These are phyloP conservation scores for Hyperoplus immaculatus DNA, from an alignment of 2,797 vertebrate species.

Conservation along the genomic window DNA sequence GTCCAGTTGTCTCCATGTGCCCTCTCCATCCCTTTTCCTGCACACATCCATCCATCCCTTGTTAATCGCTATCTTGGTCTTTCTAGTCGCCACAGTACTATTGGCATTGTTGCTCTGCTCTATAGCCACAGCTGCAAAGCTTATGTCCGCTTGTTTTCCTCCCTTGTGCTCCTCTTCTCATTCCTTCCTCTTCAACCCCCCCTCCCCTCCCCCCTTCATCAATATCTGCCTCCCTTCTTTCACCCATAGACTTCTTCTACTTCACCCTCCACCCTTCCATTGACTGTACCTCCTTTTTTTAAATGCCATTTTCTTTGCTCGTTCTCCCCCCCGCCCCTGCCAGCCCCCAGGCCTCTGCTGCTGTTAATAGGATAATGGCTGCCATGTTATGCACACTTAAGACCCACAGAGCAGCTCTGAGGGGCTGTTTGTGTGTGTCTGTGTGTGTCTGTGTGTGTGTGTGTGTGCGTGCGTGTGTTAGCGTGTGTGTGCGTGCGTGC, in stretches of 20 bases:
- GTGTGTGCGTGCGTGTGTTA: slow-evolving; percentile 37
- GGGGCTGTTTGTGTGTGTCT: slow-evolving; percentile 51
- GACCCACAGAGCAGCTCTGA: slow-evolving; percentile 71
- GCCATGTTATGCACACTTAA: slow-evolving; percentile 86
- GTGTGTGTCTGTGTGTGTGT: slow-evolving; percentile 25
- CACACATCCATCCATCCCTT: neutral
- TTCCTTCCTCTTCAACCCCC: slow-evolving; percentile 4
- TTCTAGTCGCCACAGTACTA: slow-evolving; percentile 10
- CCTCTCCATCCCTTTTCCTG: slow-evolving; percentile 2
- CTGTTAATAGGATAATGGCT: slow-evolving; percentile 88
- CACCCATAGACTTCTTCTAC: neutral
- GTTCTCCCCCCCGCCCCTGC: slow-evolving; percentile 13
- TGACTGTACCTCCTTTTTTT: slow-evolving; percentile 39
- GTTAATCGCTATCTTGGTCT: neutral
- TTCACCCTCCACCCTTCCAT: slow-evolving; percentile 20
- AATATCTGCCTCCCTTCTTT: slow-evolving; percentile 21
- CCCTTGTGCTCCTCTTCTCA: neutral
- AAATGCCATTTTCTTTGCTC: slow-evolving; percentile 31
- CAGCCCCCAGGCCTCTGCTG: slow-evolving; percentile 72
- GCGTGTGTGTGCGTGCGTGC: slow-evolving; percentile 31
- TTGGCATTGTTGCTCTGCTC: neutral
- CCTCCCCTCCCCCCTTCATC: slow-evolving; percentile 2
- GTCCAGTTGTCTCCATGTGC: neutral
- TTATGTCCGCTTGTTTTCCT: slow-evolving; percentile 27
- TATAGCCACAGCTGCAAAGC: slow-evolving; percentile 38